A percentile compares a stretch with the other conserved stretches of the same genome.
Conservation (phyloP, 2,113 vertebrate species). For the Macrotis lagotis region DNA sequence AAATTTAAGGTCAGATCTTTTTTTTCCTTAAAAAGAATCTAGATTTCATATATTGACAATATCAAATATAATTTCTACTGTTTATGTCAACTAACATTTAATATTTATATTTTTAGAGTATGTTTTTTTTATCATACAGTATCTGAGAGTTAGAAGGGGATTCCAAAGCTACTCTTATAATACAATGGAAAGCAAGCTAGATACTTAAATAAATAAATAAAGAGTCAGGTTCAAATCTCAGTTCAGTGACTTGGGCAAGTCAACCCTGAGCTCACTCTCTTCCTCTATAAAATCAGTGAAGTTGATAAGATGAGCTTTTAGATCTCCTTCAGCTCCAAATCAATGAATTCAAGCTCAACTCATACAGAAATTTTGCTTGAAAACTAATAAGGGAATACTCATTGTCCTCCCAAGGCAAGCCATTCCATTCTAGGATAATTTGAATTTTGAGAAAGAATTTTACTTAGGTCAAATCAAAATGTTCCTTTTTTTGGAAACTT, state of each 20-base stretch:
- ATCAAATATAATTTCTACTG: background rate
- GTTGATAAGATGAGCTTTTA: no score
- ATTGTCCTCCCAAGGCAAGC: background rate
- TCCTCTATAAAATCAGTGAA: background rate
- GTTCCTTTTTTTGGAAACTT: background rate
- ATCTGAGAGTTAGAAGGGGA: background rate
- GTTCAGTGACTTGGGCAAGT: background rate
- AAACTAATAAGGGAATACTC: background rate
- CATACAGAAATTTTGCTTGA: background rate
- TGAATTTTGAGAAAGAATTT: background rate
- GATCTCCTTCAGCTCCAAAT: background rate
- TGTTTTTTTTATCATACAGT: background rate
- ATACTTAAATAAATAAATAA: background rate
- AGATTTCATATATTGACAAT: background rate
- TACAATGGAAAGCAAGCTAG: background rate
- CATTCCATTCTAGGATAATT: background rate
- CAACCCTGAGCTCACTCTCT: background rate
- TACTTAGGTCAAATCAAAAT: background rate
- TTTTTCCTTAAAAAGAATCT: background rate
- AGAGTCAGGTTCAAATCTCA: background rate
- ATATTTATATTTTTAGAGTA: background rate
- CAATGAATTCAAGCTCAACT: background rate
- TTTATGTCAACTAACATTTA: background rate
- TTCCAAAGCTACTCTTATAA: background rate
- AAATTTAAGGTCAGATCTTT: background rate